Evolutionary conservation across 2,113 vertebrate genomes (phyloP).

Genomic region (Chascanopsetta lugubris): DNA sequence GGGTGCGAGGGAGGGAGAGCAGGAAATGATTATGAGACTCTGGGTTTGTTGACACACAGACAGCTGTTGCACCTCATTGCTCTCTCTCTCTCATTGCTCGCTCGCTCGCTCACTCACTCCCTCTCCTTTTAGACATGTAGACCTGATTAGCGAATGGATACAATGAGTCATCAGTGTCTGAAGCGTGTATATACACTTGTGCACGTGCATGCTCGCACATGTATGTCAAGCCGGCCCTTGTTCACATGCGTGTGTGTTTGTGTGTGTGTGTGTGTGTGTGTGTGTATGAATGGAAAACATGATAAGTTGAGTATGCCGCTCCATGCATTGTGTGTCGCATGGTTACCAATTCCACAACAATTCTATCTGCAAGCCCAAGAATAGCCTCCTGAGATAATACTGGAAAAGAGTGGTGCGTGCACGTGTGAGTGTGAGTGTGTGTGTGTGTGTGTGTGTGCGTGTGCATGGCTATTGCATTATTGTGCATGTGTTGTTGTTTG

Average conservation of each 20-base stretch:
- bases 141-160: conserved; percentile 71
- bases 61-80: conserved; percentile 72
- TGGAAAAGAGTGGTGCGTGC: conserved; percentile 16
- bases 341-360: conserved; percentile 47
- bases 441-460: background rate
- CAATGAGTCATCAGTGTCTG: conserved; percentile 75
- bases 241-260: conserved; percentile 1
- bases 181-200: conserved; percentile 41
- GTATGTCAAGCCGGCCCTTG: conserved; percentile 11
- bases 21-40: conserved; percentile 58
- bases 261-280: background rate
- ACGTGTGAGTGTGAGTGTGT: no score
- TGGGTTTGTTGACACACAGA: conserved; percentile 68
- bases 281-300: background rate
- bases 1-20: conserved; percentile 37
- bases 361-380: conserved; percentile 31
- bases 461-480: background rate
- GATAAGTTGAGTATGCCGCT: conserved; percentile 34
- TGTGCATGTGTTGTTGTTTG: conserved; percentile 11
- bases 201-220: conserved; percentile 35
- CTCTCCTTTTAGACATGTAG: conserved; percentile 47
- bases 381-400: conserved; percentile 41
- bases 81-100: conserved; percentile 11
- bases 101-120: no score
- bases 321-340: conserved; percentile 23